These are phyloP conservation scores for Achatina immaculata DNA, from an alignment of 1,140 invertebrate species.

Conservation along the genomic window DNA sequence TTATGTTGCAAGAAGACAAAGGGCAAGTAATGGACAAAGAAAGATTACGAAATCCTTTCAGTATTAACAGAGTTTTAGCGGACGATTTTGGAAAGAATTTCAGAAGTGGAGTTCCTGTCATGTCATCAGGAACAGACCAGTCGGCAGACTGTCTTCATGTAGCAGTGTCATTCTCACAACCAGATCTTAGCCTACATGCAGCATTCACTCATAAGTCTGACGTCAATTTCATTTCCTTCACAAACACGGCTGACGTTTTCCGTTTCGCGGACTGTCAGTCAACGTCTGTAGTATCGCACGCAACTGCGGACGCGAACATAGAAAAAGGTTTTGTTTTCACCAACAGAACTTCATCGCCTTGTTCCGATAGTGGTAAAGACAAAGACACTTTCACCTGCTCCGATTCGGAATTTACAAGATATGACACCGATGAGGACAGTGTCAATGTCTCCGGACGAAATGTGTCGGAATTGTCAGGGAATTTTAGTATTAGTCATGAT, in stretches of 20 bases:
- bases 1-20: background rate
- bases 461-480: background rate
- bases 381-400: background rate
- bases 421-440: constrained; percentile 5
- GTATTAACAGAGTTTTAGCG: constrained; percentile 39
- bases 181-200: background rate
- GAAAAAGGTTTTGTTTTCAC: no score
- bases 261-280: background rate
- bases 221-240: background rate
- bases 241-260: background rate
- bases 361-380: constrained; percentile 1
- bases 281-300: background rate
- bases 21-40: background rate
- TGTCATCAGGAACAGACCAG: background rate
- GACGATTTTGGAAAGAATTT: constrained; percentile 41
- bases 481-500: background rate
- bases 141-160: background rate
- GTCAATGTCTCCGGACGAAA: background rate
- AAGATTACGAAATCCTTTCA: constrained; percentile 34
- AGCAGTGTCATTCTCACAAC: background rate
- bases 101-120: constrained; percentile 24
- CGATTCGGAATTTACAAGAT: constrained; percentile 10
- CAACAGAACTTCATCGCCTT: background rate
- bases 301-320: background rate
- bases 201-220: background rate